Evolutionary conservation across 2,797 vertebrate species (phyloP).

Genomic region (Sebastes elongatus): DNA sequence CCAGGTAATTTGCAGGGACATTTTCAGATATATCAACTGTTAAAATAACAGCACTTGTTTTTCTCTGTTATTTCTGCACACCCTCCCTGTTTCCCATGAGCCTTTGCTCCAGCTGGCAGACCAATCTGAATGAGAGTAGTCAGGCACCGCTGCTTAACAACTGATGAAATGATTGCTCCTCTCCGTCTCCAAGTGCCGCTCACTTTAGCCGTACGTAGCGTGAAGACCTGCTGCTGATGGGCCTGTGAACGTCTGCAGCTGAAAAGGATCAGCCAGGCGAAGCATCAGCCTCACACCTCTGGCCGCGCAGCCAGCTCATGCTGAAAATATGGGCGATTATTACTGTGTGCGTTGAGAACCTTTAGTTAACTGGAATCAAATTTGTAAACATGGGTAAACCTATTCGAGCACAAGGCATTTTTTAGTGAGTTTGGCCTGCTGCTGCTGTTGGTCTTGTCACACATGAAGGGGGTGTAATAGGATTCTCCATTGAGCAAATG

Average conservation of each 20-base stretch:
- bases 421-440: not conserved
- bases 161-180: conserved; percentile 64
- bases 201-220: conserved; percentile 42
- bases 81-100: conserved; percentile 4
- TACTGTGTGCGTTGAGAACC: not conserved
- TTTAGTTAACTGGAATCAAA: not conserved
- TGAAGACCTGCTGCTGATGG: conserved; percentile 37
- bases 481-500: conserved; percentile 3
- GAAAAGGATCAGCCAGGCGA: conserved; percentile 33
- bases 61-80: not conserved
- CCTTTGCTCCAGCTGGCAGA: conserved; percentile 36
- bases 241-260: conserved; percentile 38
- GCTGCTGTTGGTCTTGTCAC: conserved; percentile 21
- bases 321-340: conserved; percentile 51
- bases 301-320: conserved; percentile 22
- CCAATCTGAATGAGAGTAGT: conserved; percentile 24
- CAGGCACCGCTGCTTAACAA: conserved; percentile 59
- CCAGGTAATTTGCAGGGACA: not conserved
- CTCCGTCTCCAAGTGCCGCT: conserved; percentile 33
- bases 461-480: conserved; percentile 12
- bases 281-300: conserved; percentile 36
- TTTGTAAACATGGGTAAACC: conserved; percentile 9
- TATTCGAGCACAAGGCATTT: not conserved
- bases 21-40: not conserved
- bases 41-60: conserved; percentile 4